Percentiles rank a stretch among this genome's conserved stretches.
Evolutionary conservation across 2,113 vertebrate species (phyloP).

Genomic region (Carettochelys insculpta): DNA sequence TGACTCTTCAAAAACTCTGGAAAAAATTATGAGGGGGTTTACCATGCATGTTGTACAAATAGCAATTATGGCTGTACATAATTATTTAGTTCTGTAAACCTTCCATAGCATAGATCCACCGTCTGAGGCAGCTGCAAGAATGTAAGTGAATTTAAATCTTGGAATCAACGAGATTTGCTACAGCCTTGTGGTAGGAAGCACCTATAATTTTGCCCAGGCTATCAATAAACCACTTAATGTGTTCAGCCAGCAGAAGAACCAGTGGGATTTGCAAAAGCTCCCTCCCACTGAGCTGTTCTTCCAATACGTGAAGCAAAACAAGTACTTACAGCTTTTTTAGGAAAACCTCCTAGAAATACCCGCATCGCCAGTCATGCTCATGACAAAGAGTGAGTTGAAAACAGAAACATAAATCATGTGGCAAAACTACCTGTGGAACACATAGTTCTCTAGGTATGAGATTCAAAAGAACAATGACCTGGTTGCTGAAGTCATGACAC

Average conservation of each 20-base stretch:
- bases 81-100: background rate
- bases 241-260: slow-evolving; percentile 32
- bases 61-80: background rate
- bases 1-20: background rate
- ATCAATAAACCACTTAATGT: slow-evolving; percentile 22
- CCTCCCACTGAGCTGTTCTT: background rate
- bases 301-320: too few species aligned
- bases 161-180: slow-evolving; percentile 9
- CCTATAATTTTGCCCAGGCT: slow-evolving; percentile 27
- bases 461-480: background rate
- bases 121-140: background rate
- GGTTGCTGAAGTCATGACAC: background rate
- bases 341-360: background rate
- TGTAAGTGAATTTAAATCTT: slow-evolving; percentile 5
- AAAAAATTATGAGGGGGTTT: background rate
- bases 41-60: background rate
- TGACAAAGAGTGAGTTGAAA: background rate
- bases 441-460: background rate
- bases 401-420: background rate
- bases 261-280: slow-evolving; percentile 4
- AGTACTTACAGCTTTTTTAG: background rate
- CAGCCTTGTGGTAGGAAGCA: slow-evolving; percentile 4
- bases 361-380: background rate
- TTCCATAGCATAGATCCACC: background rate
- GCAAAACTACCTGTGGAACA: background rate